phyloP scores from a whole-genome alignment of 2,888 invertebrate species.

The Athrips mouffetella region DNA sequence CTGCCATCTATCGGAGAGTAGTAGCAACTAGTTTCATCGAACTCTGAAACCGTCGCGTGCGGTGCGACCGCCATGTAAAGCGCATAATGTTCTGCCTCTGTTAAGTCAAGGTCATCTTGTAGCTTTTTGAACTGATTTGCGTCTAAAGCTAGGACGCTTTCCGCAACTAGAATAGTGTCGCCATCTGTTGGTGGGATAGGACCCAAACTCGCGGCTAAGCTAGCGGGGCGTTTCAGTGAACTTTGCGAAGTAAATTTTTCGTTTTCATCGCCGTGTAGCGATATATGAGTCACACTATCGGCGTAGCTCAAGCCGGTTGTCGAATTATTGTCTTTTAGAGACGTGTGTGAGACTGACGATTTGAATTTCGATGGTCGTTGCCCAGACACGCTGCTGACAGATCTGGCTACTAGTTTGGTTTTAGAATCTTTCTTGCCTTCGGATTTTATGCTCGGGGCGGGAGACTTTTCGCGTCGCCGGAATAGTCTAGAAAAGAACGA shows the following conservation, averaged over 20 bases:
- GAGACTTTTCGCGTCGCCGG: constrained; percentile 63
- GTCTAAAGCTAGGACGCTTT: constrained; percentile 69
- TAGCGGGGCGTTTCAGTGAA: constrained; percentile 46
- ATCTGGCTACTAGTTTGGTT: constrained; percentile 75
- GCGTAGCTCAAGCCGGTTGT: constrained; percentile 67
- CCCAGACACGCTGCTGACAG: constrained; percentile 80
- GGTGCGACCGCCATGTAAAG: constrained; percentile 92
- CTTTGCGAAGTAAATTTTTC: constrained; percentile 55
- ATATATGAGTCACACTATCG: constrained; percentile 82
- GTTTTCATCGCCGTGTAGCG: constrained; percentile 79
- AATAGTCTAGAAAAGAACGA: constrained; percentile 71
- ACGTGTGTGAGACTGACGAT: constrained; percentile 61
- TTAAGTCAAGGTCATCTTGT: constrained; percentile 82
- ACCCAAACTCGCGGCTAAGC: constrained; percentile 40
- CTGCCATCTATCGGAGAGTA: constrained; percentile 90
- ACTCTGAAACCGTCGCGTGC: constrained; percentile 90
- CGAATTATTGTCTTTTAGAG: constrained; percentile 63
- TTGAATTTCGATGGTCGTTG: constrained; percentile 73
- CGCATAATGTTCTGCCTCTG: constrained; percentile 93
- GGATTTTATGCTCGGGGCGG: constrained; percentile 63
- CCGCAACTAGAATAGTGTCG: constrained; percentile 79
- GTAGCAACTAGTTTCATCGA: constrained; percentile 92
- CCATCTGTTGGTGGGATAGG: constrained; percentile 73
- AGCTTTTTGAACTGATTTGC: constrained; percentile 59
- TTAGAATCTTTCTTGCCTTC: constrained; percentile 49